A percentile compares a stretch with the other conserved stretches of the same genome.
phyloP scores from a whole-genome alignment of 2,797 vertebrate genomes.

The Tamandua tetradactyla region DNA sequence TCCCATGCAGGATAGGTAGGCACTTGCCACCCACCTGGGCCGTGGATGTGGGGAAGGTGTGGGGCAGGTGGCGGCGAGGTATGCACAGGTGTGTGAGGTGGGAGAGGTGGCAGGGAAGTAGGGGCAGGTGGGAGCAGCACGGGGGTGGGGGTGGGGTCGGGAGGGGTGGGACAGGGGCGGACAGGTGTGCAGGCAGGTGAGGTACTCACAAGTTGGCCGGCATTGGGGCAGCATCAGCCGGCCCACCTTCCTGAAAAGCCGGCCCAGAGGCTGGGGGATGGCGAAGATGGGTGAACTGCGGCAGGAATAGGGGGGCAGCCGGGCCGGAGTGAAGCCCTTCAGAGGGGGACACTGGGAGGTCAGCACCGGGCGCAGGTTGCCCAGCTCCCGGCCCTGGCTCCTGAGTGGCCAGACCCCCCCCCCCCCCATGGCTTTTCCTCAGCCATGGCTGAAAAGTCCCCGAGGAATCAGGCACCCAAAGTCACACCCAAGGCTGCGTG shows the following conservation, averaged over 20 bases:
- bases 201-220: conserved; percentile 58
- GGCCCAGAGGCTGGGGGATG: not conserved
- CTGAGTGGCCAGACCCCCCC: no score
- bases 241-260: conserved; percentile 61
- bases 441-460: no score
- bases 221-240: conserved; percentile 28
- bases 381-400: no score
- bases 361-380: not conserved
- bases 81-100: not conserved
- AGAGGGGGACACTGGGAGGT: not conserved
- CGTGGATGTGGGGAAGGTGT: no score
- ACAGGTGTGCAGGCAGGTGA: no score
- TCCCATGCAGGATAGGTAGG: fast-evolving
- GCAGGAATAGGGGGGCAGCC: conserved; percentile 73
- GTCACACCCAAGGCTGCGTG: not conserved
- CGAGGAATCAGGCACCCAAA: not conserved
- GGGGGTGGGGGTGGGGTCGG: fast-evolving
- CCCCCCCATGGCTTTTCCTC: no score
- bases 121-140: not conserved
- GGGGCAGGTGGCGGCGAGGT: no score
- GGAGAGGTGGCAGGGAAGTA: not conserved
- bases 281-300: conserved; percentile 57
- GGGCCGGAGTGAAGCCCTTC: conserved; percentile 80
- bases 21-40: no score
- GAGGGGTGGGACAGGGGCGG: not conserved